Evolutionary conservation across 2,797 vertebrate genomes (phyloP), one percentile per base, ranked within the genome.

Genomic region (Pantherophis alleghaniensis): DNA sequence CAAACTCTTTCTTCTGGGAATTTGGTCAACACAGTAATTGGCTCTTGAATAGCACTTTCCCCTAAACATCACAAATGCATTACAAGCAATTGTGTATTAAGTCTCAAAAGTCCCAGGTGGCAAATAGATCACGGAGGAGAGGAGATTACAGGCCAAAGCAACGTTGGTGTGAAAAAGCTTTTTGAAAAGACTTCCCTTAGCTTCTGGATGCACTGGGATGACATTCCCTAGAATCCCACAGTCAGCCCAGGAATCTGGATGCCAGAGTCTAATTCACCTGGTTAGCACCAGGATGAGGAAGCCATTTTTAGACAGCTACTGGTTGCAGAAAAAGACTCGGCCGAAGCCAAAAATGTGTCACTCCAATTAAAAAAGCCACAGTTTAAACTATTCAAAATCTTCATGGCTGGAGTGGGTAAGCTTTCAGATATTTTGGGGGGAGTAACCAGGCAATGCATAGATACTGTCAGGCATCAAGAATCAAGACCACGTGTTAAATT

Each of bases 11-110:
- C 79, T 60, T 57, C 53, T 12, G 61, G 24, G 93, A 87, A 69
- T 61, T 7, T 28, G 16, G 86, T 24, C 88, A 79, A 92, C 61
- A 60, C 88, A 92, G 53, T 87, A 92, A 63, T 90, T 90, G 51
- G 47, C 22, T 90, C 56, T 88, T 9, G 61, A 55, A 37, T 5
- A 74, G 88, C 88, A 90, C 55, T 86, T 92, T 66, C 53, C 26
- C 16, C 55, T 37, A 60, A 74, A 7, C 18, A 47, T 88, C 61
- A 42, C 88, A 87, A 42, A 90, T 74, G 88, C 4, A 60, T 94
- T 87, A 88, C 53, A 42, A 37, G 88, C 88, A 69, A 53, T 90
- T 90, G 59, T 47, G 69, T 57, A 87, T 92, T 89, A 90, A 57
- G 9, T n/a, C 37, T 88, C 89, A 60, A n/a, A 83, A 57, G 47